These are phyloP conservation scores for Ormyrus labotus DNA, from an alignment of 2,888 invertebrate genomes.

Conservation along the genomic window DNA sequence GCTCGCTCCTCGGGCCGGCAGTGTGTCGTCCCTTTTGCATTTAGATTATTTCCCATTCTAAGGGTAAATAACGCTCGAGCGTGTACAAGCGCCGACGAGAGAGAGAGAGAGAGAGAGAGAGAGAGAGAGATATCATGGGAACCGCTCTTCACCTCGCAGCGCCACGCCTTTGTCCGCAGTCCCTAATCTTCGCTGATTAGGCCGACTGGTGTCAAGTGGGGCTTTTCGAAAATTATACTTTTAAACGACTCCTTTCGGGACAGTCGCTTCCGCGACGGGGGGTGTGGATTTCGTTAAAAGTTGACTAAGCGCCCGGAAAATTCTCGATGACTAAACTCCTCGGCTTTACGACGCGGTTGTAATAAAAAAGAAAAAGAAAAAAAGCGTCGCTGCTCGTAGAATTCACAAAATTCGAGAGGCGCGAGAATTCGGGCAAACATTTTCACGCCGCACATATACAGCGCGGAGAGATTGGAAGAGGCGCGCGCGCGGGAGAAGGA, in stretches of 20 bases:
- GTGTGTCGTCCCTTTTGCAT: constrained; percentile 59
- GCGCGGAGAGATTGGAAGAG: constrained; percentile 41
- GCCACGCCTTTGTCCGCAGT: constrained; percentile 23
- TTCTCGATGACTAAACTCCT: not conserved
- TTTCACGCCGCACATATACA: constrained; percentile 4
- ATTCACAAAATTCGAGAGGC: constrained; percentile 16
- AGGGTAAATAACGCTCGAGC: constrained; percentile 67
- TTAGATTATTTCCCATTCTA: constrained; percentile 65
- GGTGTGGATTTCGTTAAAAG: too few species aligned
- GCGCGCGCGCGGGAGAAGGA: not conserved
- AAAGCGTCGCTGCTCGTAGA: not conserved
- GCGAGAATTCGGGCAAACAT: constrained; percentile 31
- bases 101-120: constrained; percentile 1
- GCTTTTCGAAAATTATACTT: too few species aligned
- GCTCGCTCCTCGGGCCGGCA: not conserved
- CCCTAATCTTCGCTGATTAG: constrained; percentile 43
- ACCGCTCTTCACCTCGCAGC: constrained; percentile 25
- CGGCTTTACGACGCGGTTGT: not conserved
- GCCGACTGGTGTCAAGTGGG: not conserved
- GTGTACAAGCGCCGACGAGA: constrained; percentile 51
- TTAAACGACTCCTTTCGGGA: too few species aligned
- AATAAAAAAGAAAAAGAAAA: constrained; percentile 2
- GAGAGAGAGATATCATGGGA: constrained; percentile 45
- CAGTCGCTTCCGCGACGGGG: too few species aligned
- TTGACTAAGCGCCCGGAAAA: too few species aligned